Percentiles rank a stretch among this genome's conserved stretches.
Evolutionary conservation across 2,888 invertebrate species (phyloP).

Genomic region (Cerceris ruficornis): DNA sequence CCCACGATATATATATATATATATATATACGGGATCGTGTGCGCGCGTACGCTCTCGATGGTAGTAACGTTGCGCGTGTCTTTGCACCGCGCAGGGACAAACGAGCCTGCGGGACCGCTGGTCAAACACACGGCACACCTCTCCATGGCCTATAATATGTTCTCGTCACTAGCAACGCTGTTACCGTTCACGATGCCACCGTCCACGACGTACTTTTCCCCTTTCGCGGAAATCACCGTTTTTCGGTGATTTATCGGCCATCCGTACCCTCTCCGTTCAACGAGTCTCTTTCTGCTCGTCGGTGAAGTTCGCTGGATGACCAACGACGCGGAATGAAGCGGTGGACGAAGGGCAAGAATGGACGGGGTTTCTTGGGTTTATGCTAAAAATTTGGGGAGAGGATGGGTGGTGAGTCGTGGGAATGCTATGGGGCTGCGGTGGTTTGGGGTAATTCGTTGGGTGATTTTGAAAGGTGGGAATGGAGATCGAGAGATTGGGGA

Average conservation of each 20-base stretch:
- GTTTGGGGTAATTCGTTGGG: neutral
- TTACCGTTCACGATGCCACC: slow-evolving; percentile 55
- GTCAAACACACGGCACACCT: slow-evolving; percentile 73
- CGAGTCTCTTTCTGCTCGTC: neutral
- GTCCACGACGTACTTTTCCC: slow-evolving; percentile 59
- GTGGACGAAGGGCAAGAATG: neutral
- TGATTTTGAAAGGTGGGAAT: neutral
- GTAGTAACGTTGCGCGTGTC: slow-evolving; percentile 46
- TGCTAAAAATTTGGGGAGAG: slow-evolving; percentile 31
- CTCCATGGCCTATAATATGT: slow-evolving; percentile 74
- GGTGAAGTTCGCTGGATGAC: neutral
- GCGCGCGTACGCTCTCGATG: slow-evolving; percentile 16
- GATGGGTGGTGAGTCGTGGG: neutral
- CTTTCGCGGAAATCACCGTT: slow-evolving; percentile 70
- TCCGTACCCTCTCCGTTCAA: neutral
- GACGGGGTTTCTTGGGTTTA: slow-evolving; percentile 42
- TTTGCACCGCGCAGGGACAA: slow-evolving; percentile 62
- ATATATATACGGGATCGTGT: slow-evolving; percentile 36
- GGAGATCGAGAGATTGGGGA: too few relatives aligned
- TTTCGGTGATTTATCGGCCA: slow-evolving; percentile 70
- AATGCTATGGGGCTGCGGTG: neutral
- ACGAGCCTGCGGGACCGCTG: slow-evolving; percentile 71
- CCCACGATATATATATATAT: slow-evolving; percentile 15
- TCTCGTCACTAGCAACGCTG: slow-evolving; percentile 76
- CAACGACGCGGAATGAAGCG: neutral